Base-by-base conservation (phyloP, 2,888 invertebrate species). In the Agrochola circellaris region DNA sequence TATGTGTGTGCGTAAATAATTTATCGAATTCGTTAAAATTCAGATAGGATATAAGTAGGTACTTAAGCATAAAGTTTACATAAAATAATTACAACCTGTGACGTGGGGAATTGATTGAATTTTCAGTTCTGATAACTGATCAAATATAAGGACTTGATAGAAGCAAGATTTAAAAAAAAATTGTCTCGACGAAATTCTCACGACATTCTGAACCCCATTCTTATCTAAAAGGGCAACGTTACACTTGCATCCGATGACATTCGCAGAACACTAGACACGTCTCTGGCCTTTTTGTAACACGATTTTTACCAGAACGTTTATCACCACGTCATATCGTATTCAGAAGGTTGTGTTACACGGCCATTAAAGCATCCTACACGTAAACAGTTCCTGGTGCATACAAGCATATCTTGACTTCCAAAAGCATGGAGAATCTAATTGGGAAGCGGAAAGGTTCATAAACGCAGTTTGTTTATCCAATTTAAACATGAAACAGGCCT, bases 361-460 rank as follows among this genome's bases (percentile, higher is more conserved):
- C 58, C 70, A 67, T 82, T 68, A 73, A 38, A 74, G 20, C 74
- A 61, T 65, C 70, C 68, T 76, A 79, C 68, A 56, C 60, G 58
- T 20, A 56, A 65, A 73, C 72, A 74, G 64, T 79, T 79, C 51
- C 66, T 75, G 66, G 34, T 74, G 23, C 75, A 68, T 72, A 77
- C 48, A 81, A 48, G 72, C 77, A 77, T 85, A 82, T 78, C 82
- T 75, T 66, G 6, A 42, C 45, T 68, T 61, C 70, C 56, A 78
- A 79, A 85, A 82, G 45, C 51, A 38, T 60, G 20, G 20, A 72
- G n/a, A n/a, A 73, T 75, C 69, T 83, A 86, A 86, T 84, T 84
- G 60, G 64, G 65, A 79, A 72, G 69, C 86, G 83, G 79, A 86
- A 84, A 77, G 56, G 62, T 73, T 74, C 60, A 67, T 71, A 71